Base-by-base conservation (phyloP, 2,113 vertebrate species). In the Coregonus clupeaformis region DNA sequence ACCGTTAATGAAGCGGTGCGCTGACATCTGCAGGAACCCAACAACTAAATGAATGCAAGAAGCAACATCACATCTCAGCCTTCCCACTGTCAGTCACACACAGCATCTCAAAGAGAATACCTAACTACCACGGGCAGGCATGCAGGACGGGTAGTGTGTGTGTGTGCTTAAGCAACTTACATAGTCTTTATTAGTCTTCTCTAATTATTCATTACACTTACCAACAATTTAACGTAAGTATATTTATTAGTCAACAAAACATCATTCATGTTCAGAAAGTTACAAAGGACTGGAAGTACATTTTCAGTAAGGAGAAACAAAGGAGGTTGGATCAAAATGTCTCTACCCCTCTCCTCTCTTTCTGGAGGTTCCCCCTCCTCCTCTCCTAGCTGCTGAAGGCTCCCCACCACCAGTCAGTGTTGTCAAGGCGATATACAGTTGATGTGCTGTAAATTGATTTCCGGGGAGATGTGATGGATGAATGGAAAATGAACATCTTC, bases 371-470 rank as follows among this genome's bases (percentile, higher is more conserved):
- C n/a, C n/a, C n/a, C 73, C 72, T 76, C 69, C 80, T 84, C 82
- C 79, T 84, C 87, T 89, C 78, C 87, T 86, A 86, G 87, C 86
- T 74, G 73, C 75, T 71, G 87, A 32, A 11, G 77, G 57, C 68
- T 74, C 74, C 78, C 69, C 77, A 64, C 71, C 89, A 83, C 73
- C 87, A 45, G 79, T 67, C 81, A 86, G 75, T 71, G 76, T 86
- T 86, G 78, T 84, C 85, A 82, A 80, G 80, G 88, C 79, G 27
- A 16, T 25, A 22, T 75, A 72, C n/a, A 80, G 91, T 90, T 85
- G 88, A 91, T 80, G 90, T 84, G 86, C 77, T 86, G 82, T 89
- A 92, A 95, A 93, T 91, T 89, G 90, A 93, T 93, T 92, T 89
- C 77, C 91, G 85, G 79, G 81, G 87, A 90, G 90, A 91, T 85